Evolutionary conservation across 1,140 invertebrate genomes (phyloP), one percentile per base, ranked within the genome.

Genomic region (Sinella curviseta): DNA sequence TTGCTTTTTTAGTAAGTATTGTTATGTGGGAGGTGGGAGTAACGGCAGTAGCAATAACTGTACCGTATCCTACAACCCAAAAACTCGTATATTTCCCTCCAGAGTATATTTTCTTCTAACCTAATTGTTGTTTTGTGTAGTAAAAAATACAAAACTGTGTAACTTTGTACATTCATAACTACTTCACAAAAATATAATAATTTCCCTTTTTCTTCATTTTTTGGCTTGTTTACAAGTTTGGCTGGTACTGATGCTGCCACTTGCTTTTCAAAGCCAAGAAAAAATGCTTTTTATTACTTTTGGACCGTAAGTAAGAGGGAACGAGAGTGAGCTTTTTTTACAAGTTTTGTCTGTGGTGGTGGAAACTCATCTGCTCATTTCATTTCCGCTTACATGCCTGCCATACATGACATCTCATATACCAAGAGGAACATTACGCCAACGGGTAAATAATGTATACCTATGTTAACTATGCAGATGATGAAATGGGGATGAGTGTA

Each of bases 201-300:
- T 3, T 60, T n/a, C 55, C 14, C 3, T 60, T 17, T 60, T 26
- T 60, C 3, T 26, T 8, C n/a, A 14, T 12, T 8, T 24, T 60
- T 60, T 60, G 55, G 55, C 55, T 60, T 60, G 55, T 60, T 60
- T 60, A 60, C 55, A 60, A 60, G 55, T 60, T 60, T n/a, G n/a
- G n/a, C n/a, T n/a, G n/a, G n/a, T n/a, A n/a, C n/a, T n/a, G n/a
- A n/a, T n/a, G n/a, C n/a, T n/a, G n/a, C n/a, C n/a, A n/a, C n/a
- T n/a, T n/a, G n/a, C n/a, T n/a, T n/a, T n/a, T n/a, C n/a, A n/a
- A n/a, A n/a, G n/a, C n/a, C n/a, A n/a, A n/a, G n/a, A n/a, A n/a
- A n/a, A n/a, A n/a, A n/a, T n/a, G n/a, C 24, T 60, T 60, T 24
- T 60, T 26, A 4, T 60, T 24, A 17, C 24, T 60, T 48, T 48